Conservation (phyloP, 2,888 invertebrate species). For the Polydesmus complanatus region DNA sequence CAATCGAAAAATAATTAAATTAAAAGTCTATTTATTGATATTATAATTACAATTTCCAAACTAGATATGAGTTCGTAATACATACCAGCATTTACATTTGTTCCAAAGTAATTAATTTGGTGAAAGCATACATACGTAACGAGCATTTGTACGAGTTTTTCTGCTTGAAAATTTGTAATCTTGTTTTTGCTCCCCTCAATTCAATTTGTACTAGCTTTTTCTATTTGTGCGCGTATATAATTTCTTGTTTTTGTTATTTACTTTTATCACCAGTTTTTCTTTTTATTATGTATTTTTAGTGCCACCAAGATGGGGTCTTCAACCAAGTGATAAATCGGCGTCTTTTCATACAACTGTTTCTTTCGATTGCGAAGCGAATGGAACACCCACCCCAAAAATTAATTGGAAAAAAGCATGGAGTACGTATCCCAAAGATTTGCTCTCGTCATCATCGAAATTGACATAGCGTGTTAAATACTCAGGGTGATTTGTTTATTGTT, state of each 20-base stretch:
- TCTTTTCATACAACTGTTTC: constrained; percentile 13
- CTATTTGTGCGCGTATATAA: background rate
- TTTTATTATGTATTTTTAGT: constrained; percentile 7
- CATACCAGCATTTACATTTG: too few relatives aligned
- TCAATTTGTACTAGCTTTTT: background rate
- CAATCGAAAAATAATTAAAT: too few relatives aligned
- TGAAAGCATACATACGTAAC: too few relatives aligned
- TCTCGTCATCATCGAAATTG: too few relatives aligned
- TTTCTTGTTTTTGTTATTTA: background rate
- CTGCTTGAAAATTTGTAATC: too few relatives aligned
- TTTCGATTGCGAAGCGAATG: constrained; percentile 17
- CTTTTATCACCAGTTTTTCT: too few relatives aligned
- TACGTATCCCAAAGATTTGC: too few relatives aligned
- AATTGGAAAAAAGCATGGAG: constrained; percentile 17
- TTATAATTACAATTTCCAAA: too few relatives aligned
- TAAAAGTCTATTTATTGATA: too few relatives aligned
- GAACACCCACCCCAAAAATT: constrained; percentile 16
- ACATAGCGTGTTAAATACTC: too few relatives aligned
- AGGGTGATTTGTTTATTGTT: background rate
- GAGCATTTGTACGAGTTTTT: background rate
- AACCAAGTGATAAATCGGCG: constrained; percentile 14
- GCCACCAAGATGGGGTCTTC: constrained; percentile 17
- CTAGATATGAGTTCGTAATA: too few relatives aligned
- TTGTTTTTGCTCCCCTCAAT: background rate
- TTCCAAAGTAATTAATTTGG: too few relatives aligned